These are phyloP conservation scores for Gymnocheta viridis DNA, from an alignment of 2,888 invertebrate genomes.

Conservation along the genomic window DNA sequence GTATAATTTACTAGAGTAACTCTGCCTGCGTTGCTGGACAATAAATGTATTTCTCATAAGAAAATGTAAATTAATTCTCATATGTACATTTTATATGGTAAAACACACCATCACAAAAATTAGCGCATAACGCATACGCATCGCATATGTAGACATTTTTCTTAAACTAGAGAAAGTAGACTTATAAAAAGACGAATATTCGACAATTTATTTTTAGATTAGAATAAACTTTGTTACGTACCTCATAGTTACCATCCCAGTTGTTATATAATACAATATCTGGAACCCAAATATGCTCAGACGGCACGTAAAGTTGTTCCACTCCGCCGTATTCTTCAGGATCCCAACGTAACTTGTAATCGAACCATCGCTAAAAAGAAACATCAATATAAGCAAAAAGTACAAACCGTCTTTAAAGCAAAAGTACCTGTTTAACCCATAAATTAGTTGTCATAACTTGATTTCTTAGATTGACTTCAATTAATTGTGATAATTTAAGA, in stretches of 20 bases:
- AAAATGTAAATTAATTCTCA: too few species aligned
- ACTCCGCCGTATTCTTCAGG: slow-evolving; percentile 95
- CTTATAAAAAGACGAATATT: too few species aligned
- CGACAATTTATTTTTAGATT: too few species aligned
- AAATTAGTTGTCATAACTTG: slow-evolving; percentile 97
- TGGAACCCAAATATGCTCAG: slow-evolving; percentile 98
- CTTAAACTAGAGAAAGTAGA: too few species aligned
- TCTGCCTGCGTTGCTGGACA: too few species aligned
- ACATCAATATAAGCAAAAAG: not conserved
- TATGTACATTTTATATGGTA: too few species aligned
- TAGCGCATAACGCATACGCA: too few species aligned
- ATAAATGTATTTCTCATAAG: too few species aligned
- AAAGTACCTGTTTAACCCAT: slow-evolving; percentile 94
- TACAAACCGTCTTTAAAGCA: not conserved
- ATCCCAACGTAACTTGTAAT: slow-evolving; percentile 94
- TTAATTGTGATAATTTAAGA: slow-evolving; percentile 93
- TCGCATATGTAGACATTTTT: too few species aligned
- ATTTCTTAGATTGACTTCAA: slow-evolving; percentile 95
- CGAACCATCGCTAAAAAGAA: slow-evolving; percentile 91
- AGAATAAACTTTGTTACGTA: slow-evolving; percentile 66
- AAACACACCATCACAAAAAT: too few species aligned
- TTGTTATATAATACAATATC: slow-evolving; percentile 97
- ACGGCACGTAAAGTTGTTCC: slow-evolving; percentile 95
- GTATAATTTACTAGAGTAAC: too few species aligned
- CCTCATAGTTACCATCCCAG: slow-evolving; percentile 96